A percentile compares a stretch with the other conserved stretches of the same genome.
phyloP scores from a whole-genome alignment of 1,140 invertebrate species.

The Eubasilissa regina region DNA sequence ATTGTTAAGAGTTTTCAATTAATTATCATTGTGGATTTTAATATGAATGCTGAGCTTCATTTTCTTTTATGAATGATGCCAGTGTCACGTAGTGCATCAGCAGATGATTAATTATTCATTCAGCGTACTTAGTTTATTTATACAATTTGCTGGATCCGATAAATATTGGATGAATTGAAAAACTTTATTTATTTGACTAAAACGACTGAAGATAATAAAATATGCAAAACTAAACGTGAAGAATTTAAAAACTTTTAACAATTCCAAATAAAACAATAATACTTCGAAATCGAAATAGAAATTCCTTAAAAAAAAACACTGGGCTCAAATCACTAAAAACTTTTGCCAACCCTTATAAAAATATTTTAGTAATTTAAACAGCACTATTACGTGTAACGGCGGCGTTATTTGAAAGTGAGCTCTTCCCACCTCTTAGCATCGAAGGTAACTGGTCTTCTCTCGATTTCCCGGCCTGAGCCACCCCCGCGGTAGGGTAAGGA shows the following conservation, averaged over 20 bases:
- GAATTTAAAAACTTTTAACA: too few relatives aligned
- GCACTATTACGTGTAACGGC: neutral
- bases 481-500: slow-evolving; percentile 34
- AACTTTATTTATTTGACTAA: neutral
- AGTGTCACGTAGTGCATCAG: neutral
- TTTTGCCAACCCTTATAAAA: too few relatives aligned
- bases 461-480: slow-evolving; percentile 43
- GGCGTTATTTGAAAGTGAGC: slow-evolving; percentile 42
- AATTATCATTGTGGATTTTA: slow-evolving; percentile 28
- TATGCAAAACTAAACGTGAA: too few relatives aligned
- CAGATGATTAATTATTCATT: slow-evolving; percentile 8
- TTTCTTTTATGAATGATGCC: slow-evolving; percentile 29
- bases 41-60: slow-evolving; percentile 14
- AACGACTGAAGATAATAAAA: too few relatives aligned
- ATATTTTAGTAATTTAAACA: too few relatives aligned
- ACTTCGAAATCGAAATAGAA: too few relatives aligned
- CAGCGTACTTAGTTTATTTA: neutral
- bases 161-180: slow-evolving; percentile 18
- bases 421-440: slow-evolving; percentile 50
- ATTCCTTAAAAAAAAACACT: too few relatives aligned
- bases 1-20: slow-evolving; percentile 42
- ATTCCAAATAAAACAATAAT: too few relatives aligned
- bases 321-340: too few relatives aligned
- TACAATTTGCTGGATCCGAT: neutral
- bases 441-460: slow-evolving; percentile 55